Conservation (phyloP, 2,113 vertebrate species). For the Hydrolagus affinis region DNA sequence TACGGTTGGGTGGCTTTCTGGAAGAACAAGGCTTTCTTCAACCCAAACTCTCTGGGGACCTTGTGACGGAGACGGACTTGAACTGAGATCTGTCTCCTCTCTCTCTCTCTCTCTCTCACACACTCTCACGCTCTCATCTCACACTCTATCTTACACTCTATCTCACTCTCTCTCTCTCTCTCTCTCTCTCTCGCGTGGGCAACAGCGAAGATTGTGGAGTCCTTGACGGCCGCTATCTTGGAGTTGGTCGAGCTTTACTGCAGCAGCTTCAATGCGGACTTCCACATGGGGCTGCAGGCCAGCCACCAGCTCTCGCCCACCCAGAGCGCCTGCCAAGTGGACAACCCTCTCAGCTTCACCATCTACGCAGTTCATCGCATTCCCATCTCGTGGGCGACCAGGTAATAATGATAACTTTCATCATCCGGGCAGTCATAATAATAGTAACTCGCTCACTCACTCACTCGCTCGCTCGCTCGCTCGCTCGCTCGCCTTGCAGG, state of each 20-base stretch:
- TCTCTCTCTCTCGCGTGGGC: not conserved
- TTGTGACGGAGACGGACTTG: no score
- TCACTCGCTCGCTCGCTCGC: no score
- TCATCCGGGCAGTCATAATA: no score
- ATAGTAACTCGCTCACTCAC: no score
- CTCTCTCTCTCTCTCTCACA: constrained; percentile 38
- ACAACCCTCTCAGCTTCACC: constrained; percentile 70
- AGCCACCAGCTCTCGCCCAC: constrained; percentile 47
- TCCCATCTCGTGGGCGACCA: constrained; percentile 88
- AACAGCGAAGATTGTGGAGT: constrained; percentile 56
- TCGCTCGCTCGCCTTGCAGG: no score
- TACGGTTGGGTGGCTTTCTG: no score
- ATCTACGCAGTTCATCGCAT: constrained; percentile 84
- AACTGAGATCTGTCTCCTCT: not conserved
- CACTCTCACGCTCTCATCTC: not conserved
- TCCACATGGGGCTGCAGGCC: constrained; percentile 65
- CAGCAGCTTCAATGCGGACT: constrained; percentile 88
- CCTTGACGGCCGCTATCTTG: constrained; percentile 79
- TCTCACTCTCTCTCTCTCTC: constrained; percentile 35
- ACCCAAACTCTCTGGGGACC: no score
- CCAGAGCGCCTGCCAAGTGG: constrained; percentile 73
- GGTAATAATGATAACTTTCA: constrained; percentile 49
- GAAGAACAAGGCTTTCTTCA: no score
- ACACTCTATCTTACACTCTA: constrained; percentile 32
- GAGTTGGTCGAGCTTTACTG: constrained; percentile 90